Evolutionary conservation across 1,140 invertebrate species (phyloP), one percentile per base, ranked within the genome.

Genomic region (Psix sp.): DNA sequence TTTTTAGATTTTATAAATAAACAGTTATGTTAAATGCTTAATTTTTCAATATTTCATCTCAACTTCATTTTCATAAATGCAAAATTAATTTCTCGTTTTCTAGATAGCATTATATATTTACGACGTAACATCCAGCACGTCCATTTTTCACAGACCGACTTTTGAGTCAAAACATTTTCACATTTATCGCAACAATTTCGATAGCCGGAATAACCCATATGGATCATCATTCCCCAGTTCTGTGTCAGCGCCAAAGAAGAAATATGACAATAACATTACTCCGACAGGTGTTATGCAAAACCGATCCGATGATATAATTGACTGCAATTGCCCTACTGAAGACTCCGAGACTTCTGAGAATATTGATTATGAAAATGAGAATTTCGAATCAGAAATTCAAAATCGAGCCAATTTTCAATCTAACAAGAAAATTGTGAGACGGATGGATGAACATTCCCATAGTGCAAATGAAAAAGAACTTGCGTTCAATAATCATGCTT

Each of bases 71-170:
- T 5, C 4, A 24, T 24, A 5, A 9, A 5, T 24, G 4, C 9
- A 5, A 24, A 24, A 24, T 24, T 5, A 5, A 5, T 24, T 24
- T 24, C 21, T 24, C 21, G 21, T 29, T 54, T 57, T 60, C 21
- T 42, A 87, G 86, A 79, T 85, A n/a, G 85, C 76, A 4, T 83
- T 87, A 72, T 86, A 86, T 45, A 66, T 85, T 6, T 87, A 87
- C 71, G 86, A 87, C 26, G 86, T 87, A 38, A 78, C 86, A 9
- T 85, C 84, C 3, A 84, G 80, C 11, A 81, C 84, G 5, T 79
- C 84, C 7, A 60, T 78, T 1, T 79, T 74, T 24, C 82, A 79
- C 29, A 85, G 80, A 74, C 74, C 79, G 5, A 79, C 63, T 49
- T 85, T 86, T 39, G 85, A 87, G 42, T 83, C 84, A 0, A 86